Conservation (phyloP, 2,797 vertebrate species). For the Manis crassicaudata region DNA sequence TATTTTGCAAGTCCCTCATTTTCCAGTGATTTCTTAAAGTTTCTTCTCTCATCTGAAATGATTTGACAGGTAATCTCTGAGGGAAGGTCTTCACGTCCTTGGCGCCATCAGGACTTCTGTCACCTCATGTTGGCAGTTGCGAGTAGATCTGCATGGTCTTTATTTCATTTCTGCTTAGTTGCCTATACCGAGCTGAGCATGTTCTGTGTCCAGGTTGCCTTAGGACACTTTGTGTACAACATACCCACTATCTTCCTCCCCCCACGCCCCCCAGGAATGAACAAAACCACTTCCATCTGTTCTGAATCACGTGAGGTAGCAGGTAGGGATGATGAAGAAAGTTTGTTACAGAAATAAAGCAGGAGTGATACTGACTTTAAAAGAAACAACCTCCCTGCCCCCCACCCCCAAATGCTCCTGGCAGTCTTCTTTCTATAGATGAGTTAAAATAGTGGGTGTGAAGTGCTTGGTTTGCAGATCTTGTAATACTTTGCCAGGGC, state of each 20-base stretch:
- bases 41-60: constrained; percentile 3
- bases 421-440: constrained; percentile 23
- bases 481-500: not conserved
- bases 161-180: not conserved
- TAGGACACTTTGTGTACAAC: not conserved
- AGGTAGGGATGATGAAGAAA: constrained; percentile 24
- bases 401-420: not conserved
- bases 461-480: constrained; percentile 46
- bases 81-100: not conserved
- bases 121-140: not conserved
- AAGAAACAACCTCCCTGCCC: not conserved
- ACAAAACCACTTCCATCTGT: constrained; percentile 3
- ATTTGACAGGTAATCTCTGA: constrained; percentile 1
- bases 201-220: not conserved
- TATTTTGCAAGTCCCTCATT: not conserved
- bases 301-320: not conserved
- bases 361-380: not conserved
- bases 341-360: constrained; percentile 34
- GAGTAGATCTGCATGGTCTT: not conserved
- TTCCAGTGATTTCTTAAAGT: not conserved
- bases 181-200: not conserved
- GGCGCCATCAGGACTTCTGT: not conserved
- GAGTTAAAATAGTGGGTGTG: constrained; percentile 34
- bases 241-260: not conserved
- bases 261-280: not conserved